Percentiles rank a stretch among this genome's conserved stretches.
These are phyloP conservation scores for Orgyia antiqua DNA, from an alignment of 2,888 invertebrate genomes.

Conservation along the genomic window DNA sequence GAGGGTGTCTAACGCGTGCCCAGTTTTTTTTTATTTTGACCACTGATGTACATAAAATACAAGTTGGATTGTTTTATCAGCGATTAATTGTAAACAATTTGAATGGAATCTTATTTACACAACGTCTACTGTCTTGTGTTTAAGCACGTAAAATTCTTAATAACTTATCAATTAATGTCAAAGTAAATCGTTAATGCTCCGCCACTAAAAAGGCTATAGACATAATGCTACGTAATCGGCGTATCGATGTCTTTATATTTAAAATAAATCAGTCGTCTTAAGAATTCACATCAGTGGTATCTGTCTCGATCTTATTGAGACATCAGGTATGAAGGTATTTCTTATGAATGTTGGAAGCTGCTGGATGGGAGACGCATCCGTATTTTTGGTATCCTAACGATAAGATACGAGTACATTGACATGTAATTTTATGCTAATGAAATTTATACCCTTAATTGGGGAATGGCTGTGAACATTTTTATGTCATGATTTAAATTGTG, in stretches of 20 bases:
- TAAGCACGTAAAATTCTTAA: not conserved
- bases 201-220: slow-evolving; percentile 19
- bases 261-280: slow-evolving; percentile 48
- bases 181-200: slow-evolving; percentile 15
- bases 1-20: slow-evolving; percentile 62
- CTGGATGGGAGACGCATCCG: slow-evolving; percentile 36
- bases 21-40: slow-evolving; percentile 65
- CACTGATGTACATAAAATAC: slow-evolving; percentile 45
- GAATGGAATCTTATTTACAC: not conserved
- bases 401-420: slow-evolving; percentile 30
- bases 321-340: slow-evolving; percentile 34
- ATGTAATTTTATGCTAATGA: slow-evolving; percentile 29
- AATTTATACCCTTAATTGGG: slow-evolving; percentile 24
- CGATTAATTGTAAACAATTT: slow-evolving; percentile 2
- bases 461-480: slow-evolving; percentile 15
- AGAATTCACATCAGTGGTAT: slow-evolving; percentile 42
- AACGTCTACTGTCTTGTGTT: too few species aligned
- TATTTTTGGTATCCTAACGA: slow-evolving; percentile 41
- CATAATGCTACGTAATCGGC: slow-evolving; percentile 31
- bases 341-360: slow-evolving; percentile 34
- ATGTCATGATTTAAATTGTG: not conserved
- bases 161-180: slow-evolving; percentile 1
- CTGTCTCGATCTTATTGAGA: slow-evolving; percentile 38
- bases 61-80: slow-evolving; percentile 12
- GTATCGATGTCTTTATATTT: slow-evolving; percentile 37